Percentiles rank a stretch among this genome's conserved stretches.
Evolutionary conservation across 2,797 vertebrate species (phyloP).

Genomic region (Hylomyscus alleni): DNA sequence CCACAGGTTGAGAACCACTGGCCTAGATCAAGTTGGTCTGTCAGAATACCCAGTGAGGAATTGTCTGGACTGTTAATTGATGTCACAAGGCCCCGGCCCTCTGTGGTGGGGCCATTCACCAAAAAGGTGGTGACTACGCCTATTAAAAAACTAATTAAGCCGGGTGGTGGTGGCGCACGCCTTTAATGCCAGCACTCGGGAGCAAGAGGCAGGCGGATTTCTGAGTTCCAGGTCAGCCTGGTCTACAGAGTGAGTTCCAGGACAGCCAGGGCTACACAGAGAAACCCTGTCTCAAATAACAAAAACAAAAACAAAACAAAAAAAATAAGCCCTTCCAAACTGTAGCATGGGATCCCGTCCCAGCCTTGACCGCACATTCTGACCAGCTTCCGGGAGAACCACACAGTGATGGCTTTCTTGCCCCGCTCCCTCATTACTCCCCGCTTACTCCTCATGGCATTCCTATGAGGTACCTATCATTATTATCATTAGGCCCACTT

Average conservation of each 20-base stretch:
- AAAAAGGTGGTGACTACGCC: not conserved
- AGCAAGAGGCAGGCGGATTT: too few relatives aligned
- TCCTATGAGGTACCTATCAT: not conserved
- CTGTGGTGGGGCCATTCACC: not conserved
- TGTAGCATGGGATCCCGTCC: not conserved
- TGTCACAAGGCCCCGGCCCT: too few relatives aligned
- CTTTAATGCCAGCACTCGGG: too few relatives aligned
- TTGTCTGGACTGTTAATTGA: not conserved
- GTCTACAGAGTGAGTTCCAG: too few relatives aligned
- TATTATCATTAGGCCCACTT: constrained; percentile 32
- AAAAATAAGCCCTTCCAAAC: not conserved
- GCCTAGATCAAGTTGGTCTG: not conserved
- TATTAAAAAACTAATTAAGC: not conserved
- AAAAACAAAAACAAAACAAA: too few relatives aligned
- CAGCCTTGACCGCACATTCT: not conserved
- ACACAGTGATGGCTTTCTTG: not conserved
- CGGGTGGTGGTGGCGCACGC: too few relatives aligned
- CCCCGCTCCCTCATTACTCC: not conserved
- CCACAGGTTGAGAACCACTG: not conserved
- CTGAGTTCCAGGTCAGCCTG: too few relatives aligned
- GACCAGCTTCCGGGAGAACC: not conserved
- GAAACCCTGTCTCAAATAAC: too few relatives aligned
- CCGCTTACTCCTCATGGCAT: constrained; percentile 55
- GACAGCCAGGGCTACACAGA: too few relatives aligned
- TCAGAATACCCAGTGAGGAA: not conserved